A percentile compares a stretch with the other conserved stretches of the same genome.
These are phyloP conservation scores for Merops nubicus DNA, from an alignment of 2,113 vertebrate genomes.

Conservation along the genomic window DNA sequence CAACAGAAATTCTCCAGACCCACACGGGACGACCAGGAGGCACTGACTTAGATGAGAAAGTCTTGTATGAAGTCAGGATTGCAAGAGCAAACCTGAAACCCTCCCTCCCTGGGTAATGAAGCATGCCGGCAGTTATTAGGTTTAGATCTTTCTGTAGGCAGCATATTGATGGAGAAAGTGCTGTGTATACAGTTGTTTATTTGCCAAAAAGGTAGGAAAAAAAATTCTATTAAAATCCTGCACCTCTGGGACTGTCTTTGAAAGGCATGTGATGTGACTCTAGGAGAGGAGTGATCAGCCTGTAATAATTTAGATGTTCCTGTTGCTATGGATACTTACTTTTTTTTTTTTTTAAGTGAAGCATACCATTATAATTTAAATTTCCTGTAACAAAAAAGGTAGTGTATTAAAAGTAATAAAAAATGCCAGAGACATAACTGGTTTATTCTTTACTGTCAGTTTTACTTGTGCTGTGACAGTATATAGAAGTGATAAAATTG, in stretches of 20 bases:
- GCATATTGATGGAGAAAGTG: not conserved
- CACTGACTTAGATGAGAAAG: not conserved
- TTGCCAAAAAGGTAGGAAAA: not conserved
- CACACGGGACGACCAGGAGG: not conserved
- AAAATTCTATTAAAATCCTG: conserved; percentile 19
- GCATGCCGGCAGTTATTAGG: not conserved
- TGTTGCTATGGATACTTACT: conserved; percentile 70
- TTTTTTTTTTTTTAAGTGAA: conserved; percentile 27
- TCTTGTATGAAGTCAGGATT: not conserved
- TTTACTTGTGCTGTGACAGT: not conserved
- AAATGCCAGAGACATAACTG: not conserved
- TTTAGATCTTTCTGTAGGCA: not conserved
- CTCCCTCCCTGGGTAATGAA: not conserved
- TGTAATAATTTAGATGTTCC: conserved; percentile 63
- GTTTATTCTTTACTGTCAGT: conserved; percentile 43
- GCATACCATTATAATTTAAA: conserved; percentile 66
- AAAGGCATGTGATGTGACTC: conserved; percentile 12
- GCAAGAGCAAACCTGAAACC: not conserved
- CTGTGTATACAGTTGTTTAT: not conserved
- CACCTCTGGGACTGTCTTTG: conserved; percentile 46
- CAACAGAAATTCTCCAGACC: not conserved
- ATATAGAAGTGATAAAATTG: not conserved
- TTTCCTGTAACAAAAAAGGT: conserved; percentile 20
- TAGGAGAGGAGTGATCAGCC: conserved; percentile 49
- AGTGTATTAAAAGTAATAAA: conserved; percentile 19